These are phyloP conservation scores for Gymnothorax reevesii DNA, from an alignment of 2,797 vertebrate species.

Conservation along the genomic window DNA sequence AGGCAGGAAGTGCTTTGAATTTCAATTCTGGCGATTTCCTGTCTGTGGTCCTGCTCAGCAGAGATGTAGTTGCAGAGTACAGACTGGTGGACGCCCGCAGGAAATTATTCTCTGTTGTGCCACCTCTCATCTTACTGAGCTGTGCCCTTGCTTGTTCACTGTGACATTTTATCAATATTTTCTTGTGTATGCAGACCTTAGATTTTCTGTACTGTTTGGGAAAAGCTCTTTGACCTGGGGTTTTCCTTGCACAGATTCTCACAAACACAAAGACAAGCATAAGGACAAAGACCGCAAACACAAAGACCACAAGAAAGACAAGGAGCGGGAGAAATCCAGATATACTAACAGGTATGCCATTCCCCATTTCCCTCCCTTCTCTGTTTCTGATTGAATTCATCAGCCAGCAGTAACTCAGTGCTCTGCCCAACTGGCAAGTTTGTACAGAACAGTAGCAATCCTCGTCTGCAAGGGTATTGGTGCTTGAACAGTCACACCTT, in stretches of 20 bases:
- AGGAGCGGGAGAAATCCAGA: slow-evolving; percentile 88
- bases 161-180: not conserved
- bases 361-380: slow-evolving; percentile 19
- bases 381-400: not conserved
- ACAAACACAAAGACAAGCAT: slow-evolving; percentile 96
- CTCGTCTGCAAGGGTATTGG: too few species aligned
- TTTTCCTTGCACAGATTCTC: slow-evolving; percentile 74
- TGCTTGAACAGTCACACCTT: too few species aligned
- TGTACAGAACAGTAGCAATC: too few species aligned
- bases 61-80: not conserved
- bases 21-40: not conserved
- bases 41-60: not conserved
- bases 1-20: not conserved
- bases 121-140: not conserved
- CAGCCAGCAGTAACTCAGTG: too few species aligned
- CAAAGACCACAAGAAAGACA: slow-evolving; percentile 96
- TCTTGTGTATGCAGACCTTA: not conserved
- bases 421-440: too few species aligned
- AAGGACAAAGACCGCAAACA: slow-evolving; percentile 94
- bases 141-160: not conserved
- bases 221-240: not conserved
- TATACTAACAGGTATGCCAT: slow-evolving; percentile 85
- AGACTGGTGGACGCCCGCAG: not conserved
- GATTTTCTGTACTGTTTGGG: slow-evolving; percentile 17
- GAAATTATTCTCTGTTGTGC: not conserved